Evolutionary conservation across 2,113 vertebrate species (phyloP), one percentile per base, ranked within the genome.

Genomic region (Haemorhous mexicanus): DNA sequence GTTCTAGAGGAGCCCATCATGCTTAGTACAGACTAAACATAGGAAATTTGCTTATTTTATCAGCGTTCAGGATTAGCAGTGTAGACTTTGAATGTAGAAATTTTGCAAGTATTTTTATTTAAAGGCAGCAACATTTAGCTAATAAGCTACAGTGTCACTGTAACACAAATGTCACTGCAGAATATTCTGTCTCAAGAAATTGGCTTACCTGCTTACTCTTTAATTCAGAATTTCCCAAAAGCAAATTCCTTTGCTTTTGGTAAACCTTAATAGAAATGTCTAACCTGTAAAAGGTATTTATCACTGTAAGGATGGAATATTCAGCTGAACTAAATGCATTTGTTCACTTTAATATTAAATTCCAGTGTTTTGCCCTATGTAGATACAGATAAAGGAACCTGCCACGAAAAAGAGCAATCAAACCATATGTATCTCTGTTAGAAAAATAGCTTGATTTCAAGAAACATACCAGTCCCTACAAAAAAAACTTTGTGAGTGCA

Each of bases 1-100:
- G 43, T 55, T 93, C 50, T 84, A 67, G 61, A 92, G 75, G 46
- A 92, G 15, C 6, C 63, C 73, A 78, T 92, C 70, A 20, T 8
- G 18, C 16, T 80, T 76, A 59, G 46, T 55, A 52, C 24, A 93
- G 90, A 96, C 68, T 96, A 97, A 96, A 94, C 87, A 90, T 1
- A 93, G 24, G 56, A 93, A 96, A 91, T 80, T 61, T 94, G 82
- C 75, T 94, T 96, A 93, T 95, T 95, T 96, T 90, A 86, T 84
- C 72, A 84, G 59, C 5, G 0, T 67, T 86, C 33, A 37, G 55
- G 50, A 63, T 85, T 73, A 85, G 35, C 43, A 74, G 35, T 16
- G 33, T 56, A 27, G 30, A 32, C 16, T 92, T 86, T 39, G 11
- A 86, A 63, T 19, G n/a, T 6, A 44, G 23, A 41, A 18, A 33